A percentile compares a stretch with the other conserved stretches of the same genome.
Conservation (phyloP, 1,140 invertebrate species). For the Neodiprion lecontei region DNA sequence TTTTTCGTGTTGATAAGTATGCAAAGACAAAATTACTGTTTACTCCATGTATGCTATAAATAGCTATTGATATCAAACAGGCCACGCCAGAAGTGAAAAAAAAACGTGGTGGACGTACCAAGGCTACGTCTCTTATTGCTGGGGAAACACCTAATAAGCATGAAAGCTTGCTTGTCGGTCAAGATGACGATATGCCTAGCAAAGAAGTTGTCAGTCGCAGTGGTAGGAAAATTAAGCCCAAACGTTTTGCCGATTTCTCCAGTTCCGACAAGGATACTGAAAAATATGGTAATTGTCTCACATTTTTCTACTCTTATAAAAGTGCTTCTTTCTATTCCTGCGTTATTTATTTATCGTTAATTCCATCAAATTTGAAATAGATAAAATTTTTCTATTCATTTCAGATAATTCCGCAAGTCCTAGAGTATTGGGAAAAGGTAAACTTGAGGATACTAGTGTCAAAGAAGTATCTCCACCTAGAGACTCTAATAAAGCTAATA, state of each 20-base stretch:
- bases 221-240: slow-evolving; percentile 78
- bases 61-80: slow-evolving; percentile 25
- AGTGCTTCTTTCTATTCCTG: too few relatives aligned
- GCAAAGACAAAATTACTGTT: too few relatives aligned
- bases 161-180: slow-evolving; percentile 44
- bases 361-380: neutral
- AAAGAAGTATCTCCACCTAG: neutral
- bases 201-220: slow-evolving; percentile 74
- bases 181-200: slow-evolving; percentile 50
- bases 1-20: too few relatives aligned
- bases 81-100: slow-evolving; percentile 53
- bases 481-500: neutral
- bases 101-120: slow-evolving; percentile 47
- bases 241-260: slow-evolving; percentile 62
- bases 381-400: neutral
- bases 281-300: slow-evolving; percentile 41
- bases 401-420: neutral
- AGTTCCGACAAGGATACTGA: slow-evolving; percentile 42
- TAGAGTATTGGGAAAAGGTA: neutral
- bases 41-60: too few relatives aligned
- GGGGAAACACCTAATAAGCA: slow-evolving; percentile 37
- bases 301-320: neutral
- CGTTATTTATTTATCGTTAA: neutral
- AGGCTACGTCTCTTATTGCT: slow-evolving; percentile 27
- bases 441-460: neutral